Evolutionary conservation across 2,797 vertebrate species (phyloP), one percentile per base, ranked within the genome.

Genomic region (Pelodytes ibericus): DNA sequence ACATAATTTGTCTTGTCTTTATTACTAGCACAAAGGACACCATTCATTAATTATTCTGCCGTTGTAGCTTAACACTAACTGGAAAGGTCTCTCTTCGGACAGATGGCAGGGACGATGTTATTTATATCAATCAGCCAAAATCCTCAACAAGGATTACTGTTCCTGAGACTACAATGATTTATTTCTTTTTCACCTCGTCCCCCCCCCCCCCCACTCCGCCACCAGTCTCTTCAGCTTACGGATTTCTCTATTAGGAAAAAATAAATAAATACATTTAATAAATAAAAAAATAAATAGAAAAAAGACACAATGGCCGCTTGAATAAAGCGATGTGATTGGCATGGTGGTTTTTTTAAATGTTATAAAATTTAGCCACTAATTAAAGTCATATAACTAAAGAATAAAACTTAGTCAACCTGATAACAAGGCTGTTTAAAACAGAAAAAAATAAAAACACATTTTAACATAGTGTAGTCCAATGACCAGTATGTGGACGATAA

Each of bases 1-100:
- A 98, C 96, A 97, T 99, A 96, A 98, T 99, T 98, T 98, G 97
- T 99, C 96, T 99, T 96, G 95, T 99, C 96, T 98, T 98, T 97
- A 98, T 98, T 98, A 97, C 95, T 94, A 93, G 94, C 95, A 98
- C 96, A 98, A 99, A 98, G 96, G 96, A 98, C 96, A 98, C 94
- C 94, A 95, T 96, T 98, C 96, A 98, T 98, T 98, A 98, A 99
- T 99, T 98, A 98, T 98, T 98, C 96, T 93, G 94, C 95, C 93
- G 92, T 94, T 95, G 96, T 95, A 93, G 96, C 95, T 96, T 96
- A 95, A 95, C 95, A 93, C 95, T 96, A 96, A 97, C 96, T 97
- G 97, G 96, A 98, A 97, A 98, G 97, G 96, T 98, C 96, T 93
- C 95, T 96, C 95, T 95, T 95, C 95, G 96, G 96, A 97, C 97